A percentile compares a stretch with the other conserved stretches of the same genome.
phyloP scores from a whole-genome alignment of 2,113 vertebrate genomes.

The Albula goreensis region DNA sequence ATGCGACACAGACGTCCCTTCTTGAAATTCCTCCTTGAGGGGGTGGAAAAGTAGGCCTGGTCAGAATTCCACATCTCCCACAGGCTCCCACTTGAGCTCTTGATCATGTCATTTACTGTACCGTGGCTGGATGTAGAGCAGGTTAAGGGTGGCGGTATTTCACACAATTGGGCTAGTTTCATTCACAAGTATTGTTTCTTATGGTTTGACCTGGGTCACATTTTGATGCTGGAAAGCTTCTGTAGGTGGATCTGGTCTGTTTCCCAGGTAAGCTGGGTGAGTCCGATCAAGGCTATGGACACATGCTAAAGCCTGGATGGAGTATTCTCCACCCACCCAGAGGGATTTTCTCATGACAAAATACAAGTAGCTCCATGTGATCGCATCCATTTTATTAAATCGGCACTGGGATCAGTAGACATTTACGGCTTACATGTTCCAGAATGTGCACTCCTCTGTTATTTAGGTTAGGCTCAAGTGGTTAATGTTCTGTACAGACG shows the following conservation, averaged over 20 bases:
- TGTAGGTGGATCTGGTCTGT: background rate
- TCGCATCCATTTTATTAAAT: background rate
- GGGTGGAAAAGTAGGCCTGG: constrained; percentile 25
- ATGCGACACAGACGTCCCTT: constrained; percentile 17
- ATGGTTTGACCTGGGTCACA: constrained; percentile 16
- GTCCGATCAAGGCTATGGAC: background rate
- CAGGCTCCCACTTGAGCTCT: background rate
- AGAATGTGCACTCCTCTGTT: background rate
- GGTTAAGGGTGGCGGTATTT: constrained; percentile 42
- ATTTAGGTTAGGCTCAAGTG: background rate
- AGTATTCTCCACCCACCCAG: background rate
- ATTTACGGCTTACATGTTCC: background rate
- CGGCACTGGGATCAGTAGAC: background rate
- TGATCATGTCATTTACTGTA: background rate
- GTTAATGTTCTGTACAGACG: background rate
- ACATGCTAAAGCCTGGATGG: background rate
- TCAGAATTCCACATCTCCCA: constrained; percentile 34
- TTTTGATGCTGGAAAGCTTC: background rate
- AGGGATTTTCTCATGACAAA: background rate
- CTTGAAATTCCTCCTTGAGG: constrained; percentile 21
- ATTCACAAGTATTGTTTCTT: background rate
- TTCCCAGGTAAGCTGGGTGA: background rate
- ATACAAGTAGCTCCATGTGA: background rate
- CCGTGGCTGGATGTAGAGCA: constrained; percentile 11
- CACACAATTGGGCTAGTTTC: background rate